Conservation (phyloP, 2,888 invertebrate genomes). For the Polydrusus pterygomalis region DNA sequence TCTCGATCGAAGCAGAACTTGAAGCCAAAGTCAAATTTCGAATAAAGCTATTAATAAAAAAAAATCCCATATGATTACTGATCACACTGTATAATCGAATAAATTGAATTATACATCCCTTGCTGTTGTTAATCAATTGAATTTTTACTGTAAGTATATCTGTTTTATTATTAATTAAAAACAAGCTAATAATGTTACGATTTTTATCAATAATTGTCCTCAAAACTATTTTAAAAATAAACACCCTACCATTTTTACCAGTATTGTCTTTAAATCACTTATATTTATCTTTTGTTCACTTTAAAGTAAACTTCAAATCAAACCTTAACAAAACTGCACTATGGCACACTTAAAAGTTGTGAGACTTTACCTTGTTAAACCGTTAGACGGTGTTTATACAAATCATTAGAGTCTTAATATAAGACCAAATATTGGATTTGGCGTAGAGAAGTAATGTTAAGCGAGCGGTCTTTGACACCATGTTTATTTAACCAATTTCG, state of each 20-base stretch:
- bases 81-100: too few relatives aligned
- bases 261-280: not conserved
- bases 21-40: too few relatives aligned
- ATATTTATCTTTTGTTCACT: slow-evolving; percentile 2
- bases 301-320: slow-evolving; percentile 37
- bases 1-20: too few relatives aligned
- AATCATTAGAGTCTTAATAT: slow-evolving; percentile 46
- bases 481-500: slow-evolving; percentile 25
- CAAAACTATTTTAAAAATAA: too few relatives aligned
- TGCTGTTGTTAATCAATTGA: too few relatives aligned
- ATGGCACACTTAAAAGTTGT: slow-evolving; percentile 28
- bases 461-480: slow-evolving; percentile 41
- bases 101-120: too few relatives aligned
- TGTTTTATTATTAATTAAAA: too few relatives aligned
- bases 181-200: too few relatives aligned
- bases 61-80: too few relatives aligned
- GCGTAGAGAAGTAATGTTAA: slow-evolving; percentile 5
- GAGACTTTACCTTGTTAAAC: slow-evolving; percentile 47
- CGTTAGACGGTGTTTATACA: slow-evolving; percentile 43
- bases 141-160: too few relatives aligned
- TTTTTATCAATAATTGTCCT: too few relatives aligned
- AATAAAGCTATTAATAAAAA: too few relatives aligned
- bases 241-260: not conserved
- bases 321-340: slow-evolving; percentile 43
- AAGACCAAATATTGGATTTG: slow-evolving; percentile 48